Evolutionary conservation across 1,140 invertebrate species (phyloP).

Genomic region (Asobara japonica): DNA sequence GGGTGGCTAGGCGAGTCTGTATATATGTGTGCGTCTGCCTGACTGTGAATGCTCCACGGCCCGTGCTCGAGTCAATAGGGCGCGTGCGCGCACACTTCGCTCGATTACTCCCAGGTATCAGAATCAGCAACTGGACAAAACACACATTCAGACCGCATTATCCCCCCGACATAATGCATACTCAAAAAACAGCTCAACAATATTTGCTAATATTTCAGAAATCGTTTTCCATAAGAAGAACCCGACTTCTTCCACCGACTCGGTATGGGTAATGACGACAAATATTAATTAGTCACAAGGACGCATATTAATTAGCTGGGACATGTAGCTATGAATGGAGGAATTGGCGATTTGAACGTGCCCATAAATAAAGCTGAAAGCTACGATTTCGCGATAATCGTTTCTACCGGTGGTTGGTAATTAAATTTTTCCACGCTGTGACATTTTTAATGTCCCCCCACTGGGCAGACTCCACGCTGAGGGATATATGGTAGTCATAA

Average conservation of each 20-base stretch:
- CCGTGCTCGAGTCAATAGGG: too few relatives aligned
- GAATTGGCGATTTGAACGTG: slow-evolving; percentile 38
- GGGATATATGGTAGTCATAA: slow-evolving; percentile 37
- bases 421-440: slow-evolving; percentile 23
- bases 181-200: too few relatives aligned
- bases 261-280: slow-evolving; percentile 54
- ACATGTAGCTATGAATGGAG: slow-evolving; percentile 9
- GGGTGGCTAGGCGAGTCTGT: too few relatives aligned
- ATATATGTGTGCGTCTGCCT: too few relatives aligned
- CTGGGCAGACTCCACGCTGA: slow-evolving; percentile 30
- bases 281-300: slow-evolving; percentile 60
- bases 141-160: too few relatives aligned
- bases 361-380: slow-evolving; percentile 59
- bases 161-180: too few relatives aligned
- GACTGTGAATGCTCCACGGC: too few relatives aligned
- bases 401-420: slow-evolving; percentile 36
- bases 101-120: too few relatives aligned
- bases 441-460: not conserved
- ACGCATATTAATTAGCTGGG: slow-evolving; percentile 45
- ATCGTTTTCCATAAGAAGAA: too few relatives aligned
- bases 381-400: slow-evolving; percentile 59
- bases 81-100: too few relatives aligned
- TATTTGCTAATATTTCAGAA: too few relatives aligned
- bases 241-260: not conserved
- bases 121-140: too few relatives aligned